Percentiles rank a stretch among this genome's conserved stretches.
phyloP scores from a whole-genome alignment of 2,888 invertebrate genomes.

The Papilio elwesi region DNA sequence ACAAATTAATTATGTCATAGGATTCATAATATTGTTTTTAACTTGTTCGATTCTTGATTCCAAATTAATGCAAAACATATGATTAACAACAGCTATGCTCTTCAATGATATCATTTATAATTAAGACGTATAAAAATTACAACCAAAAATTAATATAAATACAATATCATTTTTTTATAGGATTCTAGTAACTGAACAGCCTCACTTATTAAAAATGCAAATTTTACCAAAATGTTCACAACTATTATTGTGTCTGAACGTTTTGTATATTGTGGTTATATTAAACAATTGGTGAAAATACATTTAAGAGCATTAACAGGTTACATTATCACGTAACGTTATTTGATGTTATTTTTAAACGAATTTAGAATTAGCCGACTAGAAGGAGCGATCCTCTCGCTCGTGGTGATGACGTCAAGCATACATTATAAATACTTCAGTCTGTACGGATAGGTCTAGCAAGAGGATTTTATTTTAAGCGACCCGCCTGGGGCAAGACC shows the following conservation, averaged over 20 bases:
- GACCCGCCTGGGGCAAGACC: too few species aligned
- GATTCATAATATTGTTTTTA: neutral
- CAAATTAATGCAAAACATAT: neutral
- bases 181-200: neutral
- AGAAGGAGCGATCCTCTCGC: too few species aligned
- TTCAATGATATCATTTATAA: neutral
- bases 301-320: neutral
- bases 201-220: constrained; percentile 4
- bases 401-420: too few species aligned
- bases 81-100: constrained; percentile 7
- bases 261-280: neutral
- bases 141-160: too few species aligned
- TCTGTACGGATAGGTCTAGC: too few species aligned
- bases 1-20: neutral
- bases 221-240: constrained; percentile 7
- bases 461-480: too few species aligned
- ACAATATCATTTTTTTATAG: neutral
- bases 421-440: too few species aligned
- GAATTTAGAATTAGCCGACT: neutral
- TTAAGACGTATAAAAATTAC: neutral
- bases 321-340: neutral
- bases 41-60: neutral
- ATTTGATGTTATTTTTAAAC: neutral
- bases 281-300: neutral
- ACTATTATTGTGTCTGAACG: neutral